Percentiles rank a stretch among this genome's conserved stretches.
phyloP scores from a whole-genome alignment of 2,888 invertebrate genomes.

The Brachycybe producta region DNA sequence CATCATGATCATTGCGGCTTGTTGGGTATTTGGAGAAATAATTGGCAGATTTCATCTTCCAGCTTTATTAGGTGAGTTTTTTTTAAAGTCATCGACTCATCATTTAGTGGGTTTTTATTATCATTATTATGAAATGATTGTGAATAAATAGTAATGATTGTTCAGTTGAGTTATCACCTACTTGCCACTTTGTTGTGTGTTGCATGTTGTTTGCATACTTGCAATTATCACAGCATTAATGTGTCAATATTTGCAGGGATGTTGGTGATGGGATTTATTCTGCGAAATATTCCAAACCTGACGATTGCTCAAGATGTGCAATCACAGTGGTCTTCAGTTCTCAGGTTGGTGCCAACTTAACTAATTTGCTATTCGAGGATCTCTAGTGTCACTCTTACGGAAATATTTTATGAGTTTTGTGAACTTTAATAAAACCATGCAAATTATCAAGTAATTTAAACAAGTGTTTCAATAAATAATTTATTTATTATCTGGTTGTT shows the following conservation, averaged over 20 bases:
- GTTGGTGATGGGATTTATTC: constrained; percentile 16
- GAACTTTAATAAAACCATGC: background rate
- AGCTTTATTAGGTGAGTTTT: constrained; percentile 12
- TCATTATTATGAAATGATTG: too few relatives aligned
- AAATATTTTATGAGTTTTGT: background rate
- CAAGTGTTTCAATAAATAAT: background rate
- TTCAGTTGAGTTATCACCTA: too few relatives aligned
- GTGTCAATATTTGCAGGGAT: constrained; percentile 9
- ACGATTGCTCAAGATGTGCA: constrained; percentile 9
- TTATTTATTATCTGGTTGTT: background rate
- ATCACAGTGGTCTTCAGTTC: constrained; percentile 9
- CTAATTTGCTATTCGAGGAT: background rate
- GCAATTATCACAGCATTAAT: background rate
- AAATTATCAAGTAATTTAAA: background rate
- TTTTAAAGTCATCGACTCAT: too few relatives aligned
- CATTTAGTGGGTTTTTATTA: too few relatives aligned
- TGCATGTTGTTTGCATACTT: too few relatives aligned
- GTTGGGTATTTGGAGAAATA: constrained; percentile 15
- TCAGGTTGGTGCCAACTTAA: constrained; percentile 7
- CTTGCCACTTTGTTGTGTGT: too few relatives aligned
- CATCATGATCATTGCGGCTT: constrained; percentile 12
- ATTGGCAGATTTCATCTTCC: constrained; percentile 10
- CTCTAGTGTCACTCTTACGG: background rate
- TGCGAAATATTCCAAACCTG: constrained; percentile 14
- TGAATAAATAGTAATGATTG: too few relatives aligned